Conservation (phyloP, 2,113 vertebrate species). For the Motacilla alba region DNA sequence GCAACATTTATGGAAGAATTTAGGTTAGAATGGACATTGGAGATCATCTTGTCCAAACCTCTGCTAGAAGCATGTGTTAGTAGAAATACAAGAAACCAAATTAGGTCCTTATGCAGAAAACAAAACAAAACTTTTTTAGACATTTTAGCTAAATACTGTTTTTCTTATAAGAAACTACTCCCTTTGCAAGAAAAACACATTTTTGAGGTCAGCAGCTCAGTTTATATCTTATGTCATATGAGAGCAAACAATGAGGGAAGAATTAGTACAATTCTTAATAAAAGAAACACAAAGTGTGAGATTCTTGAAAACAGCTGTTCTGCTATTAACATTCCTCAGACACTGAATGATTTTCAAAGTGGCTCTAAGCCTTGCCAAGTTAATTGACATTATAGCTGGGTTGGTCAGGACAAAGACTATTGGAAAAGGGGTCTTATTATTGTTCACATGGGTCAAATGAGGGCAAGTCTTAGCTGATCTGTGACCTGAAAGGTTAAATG, state of each 20-base stretch:
- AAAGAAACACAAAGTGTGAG: conserved; percentile 40
- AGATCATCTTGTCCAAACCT: not conserved
- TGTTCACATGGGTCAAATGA: conserved; percentile 27
- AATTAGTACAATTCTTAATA: conserved; percentile 50
- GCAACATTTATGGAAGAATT: not conserved
- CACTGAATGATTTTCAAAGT: conserved; percentile 28
- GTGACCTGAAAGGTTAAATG: conserved; percentile 56
- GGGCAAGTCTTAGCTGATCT: conserved; percentile 30
- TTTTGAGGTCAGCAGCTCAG: conserved; percentile 42
- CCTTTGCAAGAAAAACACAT: conserved; percentile 33
- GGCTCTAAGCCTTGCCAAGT: conserved; percentile 37
- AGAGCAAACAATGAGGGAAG: conserved; percentile 49
- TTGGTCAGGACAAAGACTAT: conserved; percentile 14
- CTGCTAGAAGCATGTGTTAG: not conserved
- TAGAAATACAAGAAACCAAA: conserved; percentile 18
- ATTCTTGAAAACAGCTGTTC: conserved; percentile 53
- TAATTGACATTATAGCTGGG: conserved; percentile 41
- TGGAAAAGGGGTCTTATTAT: conserved; percentile 22
- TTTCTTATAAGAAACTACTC: conserved; percentile 23
- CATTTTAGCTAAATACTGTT: not conserved
- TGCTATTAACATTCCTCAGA: conserved; percentile 44
- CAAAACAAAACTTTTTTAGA: not conserved
- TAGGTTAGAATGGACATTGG: not conserved
- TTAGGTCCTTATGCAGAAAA: conserved; percentile 23
- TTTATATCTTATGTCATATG: conserved; percentile 43